These are phyloP conservation scores for Dicrostonyx torquatus DNA, from an alignment of 2,797 vertebrate genomes.

Conservation along the genomic window DNA sequence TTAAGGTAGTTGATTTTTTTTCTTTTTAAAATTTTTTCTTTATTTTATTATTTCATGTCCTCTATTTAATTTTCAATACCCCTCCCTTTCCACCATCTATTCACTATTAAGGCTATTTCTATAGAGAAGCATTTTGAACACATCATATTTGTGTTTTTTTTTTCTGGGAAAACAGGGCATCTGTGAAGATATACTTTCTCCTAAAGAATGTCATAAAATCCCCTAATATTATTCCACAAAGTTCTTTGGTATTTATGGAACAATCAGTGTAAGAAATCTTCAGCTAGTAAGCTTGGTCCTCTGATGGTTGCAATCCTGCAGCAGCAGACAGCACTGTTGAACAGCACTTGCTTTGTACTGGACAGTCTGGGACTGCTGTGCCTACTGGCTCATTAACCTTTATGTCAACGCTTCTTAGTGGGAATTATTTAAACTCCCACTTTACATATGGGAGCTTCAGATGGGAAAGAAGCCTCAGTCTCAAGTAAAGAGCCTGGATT, in stretches of 20 bases:
- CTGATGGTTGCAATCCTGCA: not conserved
- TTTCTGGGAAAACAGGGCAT: not conserved
- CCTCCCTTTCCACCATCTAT: no score
- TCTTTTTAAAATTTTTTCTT: not conserved
- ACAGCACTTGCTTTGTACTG: not conserved
- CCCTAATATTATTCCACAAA: not conserved
- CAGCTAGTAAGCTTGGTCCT: not conserved
- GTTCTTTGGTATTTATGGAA: not conserved
- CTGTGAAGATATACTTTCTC: not conserved
- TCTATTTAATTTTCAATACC: not conserved
- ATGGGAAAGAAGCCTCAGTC: not conserved
- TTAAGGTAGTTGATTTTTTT: not conserved
- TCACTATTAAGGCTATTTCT: not conserved
- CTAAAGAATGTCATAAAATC: not conserved
- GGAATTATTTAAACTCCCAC: not conserved
- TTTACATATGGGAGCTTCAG: not conserved
- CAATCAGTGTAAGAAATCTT: not conserved
- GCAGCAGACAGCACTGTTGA: not conserved
- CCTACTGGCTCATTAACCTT: not conserved
- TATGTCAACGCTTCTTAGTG: not conserved
- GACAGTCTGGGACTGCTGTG: not conserved
- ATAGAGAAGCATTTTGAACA: not conserved
- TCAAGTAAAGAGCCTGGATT: not conserved
- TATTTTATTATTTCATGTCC: not conserved
- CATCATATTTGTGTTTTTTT: not conserved